A percentile compares a stretch with the other conserved stretches of the same genome.
These are phyloP conservation scores for Cerastis leucographa DNA, from an alignment of 2,888 invertebrate genomes.

Conservation along the genomic window DNA sequence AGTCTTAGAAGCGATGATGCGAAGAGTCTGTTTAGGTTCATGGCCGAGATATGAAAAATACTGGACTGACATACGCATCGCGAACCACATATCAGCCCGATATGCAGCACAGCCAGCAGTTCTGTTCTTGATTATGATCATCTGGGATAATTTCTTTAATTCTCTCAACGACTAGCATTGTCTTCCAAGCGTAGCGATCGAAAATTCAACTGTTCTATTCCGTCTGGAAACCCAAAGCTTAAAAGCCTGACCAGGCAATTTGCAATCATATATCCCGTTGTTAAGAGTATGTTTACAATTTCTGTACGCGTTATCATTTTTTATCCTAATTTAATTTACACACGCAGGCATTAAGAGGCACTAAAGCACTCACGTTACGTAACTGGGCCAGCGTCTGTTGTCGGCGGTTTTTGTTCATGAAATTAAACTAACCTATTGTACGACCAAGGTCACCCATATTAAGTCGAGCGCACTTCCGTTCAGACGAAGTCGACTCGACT, in stretches of 20 bases:
- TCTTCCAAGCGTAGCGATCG: not conserved
- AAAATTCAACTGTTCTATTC: not conserved
- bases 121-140: not conserved
- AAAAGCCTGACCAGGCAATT: not conserved
- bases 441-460: slow-evolving; percentile 87
- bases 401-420: slow-evolving; percentile 70
- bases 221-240: not conserved
- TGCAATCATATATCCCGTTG: slow-evolving; percentile 36
- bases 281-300: slow-evolving; percentile 59
- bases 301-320: slow-evolving; percentile 64
- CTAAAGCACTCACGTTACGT: slow-evolving; percentile 70
- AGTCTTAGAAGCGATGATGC: too few relatives aligned
- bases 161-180: not conserved
- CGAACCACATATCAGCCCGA: not conserved
- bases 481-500: slow-evolving; percentile 59
- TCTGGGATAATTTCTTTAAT: not conserved
- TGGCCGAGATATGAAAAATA: too few relatives aligned
- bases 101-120: too few relatives aligned
- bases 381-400: slow-evolving; percentile 75
- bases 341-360: slow-evolving; percentile 61
- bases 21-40: too few relatives aligned
- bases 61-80: too few relatives aligned
- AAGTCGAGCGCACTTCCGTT: slow-evolving; percentile 84
- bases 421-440: slow-evolving; percentile 80
- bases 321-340: slow-evolving; percentile 70